These are phyloP conservation scores for Nannoperca obscura DNA, from an alignment of 2,797 vertebrate species.

Conservation along the genomic window DNA sequence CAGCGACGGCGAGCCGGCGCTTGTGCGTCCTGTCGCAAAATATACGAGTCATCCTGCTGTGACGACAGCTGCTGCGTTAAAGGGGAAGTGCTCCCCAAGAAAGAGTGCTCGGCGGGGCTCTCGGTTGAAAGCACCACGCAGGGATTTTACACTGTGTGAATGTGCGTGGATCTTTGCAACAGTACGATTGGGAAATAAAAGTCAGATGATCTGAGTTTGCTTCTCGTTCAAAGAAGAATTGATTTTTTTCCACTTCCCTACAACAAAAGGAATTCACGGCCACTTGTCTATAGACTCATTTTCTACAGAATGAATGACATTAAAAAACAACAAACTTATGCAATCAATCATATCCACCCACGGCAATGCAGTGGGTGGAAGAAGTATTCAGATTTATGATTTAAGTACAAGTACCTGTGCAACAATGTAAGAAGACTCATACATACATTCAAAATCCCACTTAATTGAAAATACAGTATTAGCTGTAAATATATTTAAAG, in stretches of 20 bases:
- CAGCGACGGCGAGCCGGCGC: conserved; percentile 48
- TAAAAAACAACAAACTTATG: not conserved
- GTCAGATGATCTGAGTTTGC: not conserved
- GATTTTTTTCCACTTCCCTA: not conserved
- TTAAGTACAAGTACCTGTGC: not conserved
- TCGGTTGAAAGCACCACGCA: not conserved
- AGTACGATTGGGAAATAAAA: not conserved
- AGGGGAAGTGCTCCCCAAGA: conserved; percentile 52
- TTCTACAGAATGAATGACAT: not conserved
- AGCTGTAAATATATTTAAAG: not conserved
- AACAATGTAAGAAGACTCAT: no score
- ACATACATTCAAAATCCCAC: not conserved
- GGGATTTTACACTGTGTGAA: no score
- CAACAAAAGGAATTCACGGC: not conserved
- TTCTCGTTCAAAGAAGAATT: not conserved
- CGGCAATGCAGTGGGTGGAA: not conserved
- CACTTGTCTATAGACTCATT: not conserved
- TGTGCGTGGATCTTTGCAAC: not conserved
- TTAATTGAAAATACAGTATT: no score
- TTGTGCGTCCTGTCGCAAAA: conserved; percentile 79
- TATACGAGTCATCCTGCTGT: conserved; percentile 57
- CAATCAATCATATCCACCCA: not conserved
- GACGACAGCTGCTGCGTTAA: conserved; percentile 69
- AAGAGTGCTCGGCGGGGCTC: not conserved
- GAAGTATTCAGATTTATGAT: not conserved